phyloP scores from a whole-genome alignment of 2,797 vertebrate species.

The Sebastolobus alascanus region DNA sequence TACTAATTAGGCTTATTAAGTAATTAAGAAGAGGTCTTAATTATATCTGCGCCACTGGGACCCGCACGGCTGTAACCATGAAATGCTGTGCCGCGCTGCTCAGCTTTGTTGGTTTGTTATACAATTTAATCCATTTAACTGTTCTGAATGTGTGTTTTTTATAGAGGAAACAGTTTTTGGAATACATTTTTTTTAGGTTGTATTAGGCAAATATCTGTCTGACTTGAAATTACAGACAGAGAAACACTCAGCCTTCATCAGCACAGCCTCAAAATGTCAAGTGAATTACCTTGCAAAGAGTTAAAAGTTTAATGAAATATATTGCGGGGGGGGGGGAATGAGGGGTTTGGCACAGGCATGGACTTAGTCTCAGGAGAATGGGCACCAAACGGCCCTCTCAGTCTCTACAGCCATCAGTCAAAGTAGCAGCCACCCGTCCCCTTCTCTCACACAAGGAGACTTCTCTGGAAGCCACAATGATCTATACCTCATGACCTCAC shows the following conservation, averaged over 20 bases:
- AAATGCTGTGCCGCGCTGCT: conserved; percentile 68
- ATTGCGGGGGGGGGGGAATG: conserved; percentile 74
- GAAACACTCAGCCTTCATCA: conserved; percentile 62
- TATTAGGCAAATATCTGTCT: conserved; percentile 69
- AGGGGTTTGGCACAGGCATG: conserved; percentile 78
- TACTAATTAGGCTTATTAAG: conserved; percentile 87
- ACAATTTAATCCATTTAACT: conserved; percentile 59
- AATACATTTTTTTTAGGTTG: conserved; percentile 50
- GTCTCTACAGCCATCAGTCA: conserved; percentile 77
- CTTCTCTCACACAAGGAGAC: conserved; percentile 79
- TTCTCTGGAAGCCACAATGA: conserved; percentile 73
- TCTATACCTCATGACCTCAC: conserved; percentile 80
- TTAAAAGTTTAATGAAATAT: conserved; percentile 85
- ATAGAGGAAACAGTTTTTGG: neutral
- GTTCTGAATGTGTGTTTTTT: conserved; percentile 44
- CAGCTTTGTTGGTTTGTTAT: conserved; percentile 61
- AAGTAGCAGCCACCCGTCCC: conserved; percentile 70
- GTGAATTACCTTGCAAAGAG: conserved; percentile 80
- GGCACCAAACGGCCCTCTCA: conserved; percentile 61
- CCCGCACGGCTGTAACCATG: conserved; percentile 74
- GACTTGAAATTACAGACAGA: conserved; percentile 67
- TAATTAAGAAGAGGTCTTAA: conserved; percentile 88
- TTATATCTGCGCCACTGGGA: conserved; percentile 85
- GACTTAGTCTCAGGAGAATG: conserved; percentile 75
- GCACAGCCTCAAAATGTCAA: conserved; percentile 79